Evolutionary conservation across 2,113 vertebrate species (phyloP).

Genomic region (Agelaius phoeniceus): DNA sequence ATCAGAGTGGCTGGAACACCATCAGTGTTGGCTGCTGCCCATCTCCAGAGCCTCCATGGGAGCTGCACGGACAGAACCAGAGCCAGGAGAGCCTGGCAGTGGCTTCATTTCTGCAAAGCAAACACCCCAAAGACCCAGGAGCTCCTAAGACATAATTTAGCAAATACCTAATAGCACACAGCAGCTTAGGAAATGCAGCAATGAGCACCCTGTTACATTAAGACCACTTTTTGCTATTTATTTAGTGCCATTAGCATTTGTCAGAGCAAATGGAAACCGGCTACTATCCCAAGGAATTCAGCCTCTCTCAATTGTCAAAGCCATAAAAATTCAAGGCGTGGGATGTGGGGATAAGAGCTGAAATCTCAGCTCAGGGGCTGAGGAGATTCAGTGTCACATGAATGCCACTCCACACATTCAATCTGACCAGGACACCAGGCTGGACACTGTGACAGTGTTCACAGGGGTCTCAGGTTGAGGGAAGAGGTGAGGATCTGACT

Average conservation of each 20-base stretch:
- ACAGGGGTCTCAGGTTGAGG: too few species aligned
- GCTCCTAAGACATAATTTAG: not conserved
- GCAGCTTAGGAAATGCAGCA: conserved; percentile 1
- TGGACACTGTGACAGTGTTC: not conserved
- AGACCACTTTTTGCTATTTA: not conserved
- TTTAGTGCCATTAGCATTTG: not conserved
- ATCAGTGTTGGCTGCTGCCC: not conserved
- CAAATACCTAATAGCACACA: not conserved
- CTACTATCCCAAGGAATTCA: not conserved
- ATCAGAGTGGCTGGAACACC: rapidly evolving
- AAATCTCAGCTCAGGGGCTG: not conserved
- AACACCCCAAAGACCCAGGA: not conserved
- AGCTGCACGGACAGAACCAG: rapidly evolving
- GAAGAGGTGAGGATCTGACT: too few species aligned
- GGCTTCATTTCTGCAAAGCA: not conserved
- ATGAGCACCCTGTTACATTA: not conserved
- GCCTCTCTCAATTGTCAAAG: not conserved
- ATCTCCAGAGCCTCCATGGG: rapidly evolving
- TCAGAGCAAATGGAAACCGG: not conserved
- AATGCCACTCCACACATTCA: not conserved
- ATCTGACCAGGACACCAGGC: not conserved
- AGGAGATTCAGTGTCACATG: not conserved
- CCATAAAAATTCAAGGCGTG: not conserved
- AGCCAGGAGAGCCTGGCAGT: not conserved
- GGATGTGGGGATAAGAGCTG: not conserved